These are phyloP conservation scores for Bombus waltoni DNA, from an alignment of 1,140 invertebrate species.

Conservation along the genomic window DNA sequence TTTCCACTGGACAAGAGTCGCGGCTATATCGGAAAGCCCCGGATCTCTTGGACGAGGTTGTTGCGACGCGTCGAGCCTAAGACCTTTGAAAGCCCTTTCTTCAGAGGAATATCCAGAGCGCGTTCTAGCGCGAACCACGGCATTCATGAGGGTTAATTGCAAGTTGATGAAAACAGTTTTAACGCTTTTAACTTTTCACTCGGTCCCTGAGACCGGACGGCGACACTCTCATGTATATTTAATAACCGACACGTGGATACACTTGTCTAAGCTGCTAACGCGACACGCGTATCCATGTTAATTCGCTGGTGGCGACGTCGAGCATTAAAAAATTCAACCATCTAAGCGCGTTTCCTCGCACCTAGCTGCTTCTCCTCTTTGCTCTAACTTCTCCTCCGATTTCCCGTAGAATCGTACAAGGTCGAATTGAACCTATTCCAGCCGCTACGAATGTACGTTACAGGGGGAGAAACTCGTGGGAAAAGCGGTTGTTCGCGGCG, in stretches of 20 bases:
- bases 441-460: neutral
- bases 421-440: no score
- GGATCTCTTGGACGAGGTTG: neutral
- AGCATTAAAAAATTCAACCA: slow-evolving; percentile 54
- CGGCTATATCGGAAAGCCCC: neutral
- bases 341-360: neutral
- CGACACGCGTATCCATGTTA: slow-evolving; percentile 57
- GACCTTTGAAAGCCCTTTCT: neutral
- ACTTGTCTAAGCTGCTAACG: slow-evolving; percentile 51
- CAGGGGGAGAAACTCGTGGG: neutral
- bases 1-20: neutral
- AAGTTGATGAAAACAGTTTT: slow-evolving; percentile 65
- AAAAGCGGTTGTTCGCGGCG: neutral
- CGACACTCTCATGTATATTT: slow-evolving; percentile 73
- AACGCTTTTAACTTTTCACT: slow-evolving; percentile 70
- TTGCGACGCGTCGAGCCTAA: accelerated
- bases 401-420: neutral
- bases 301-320: slow-evolving; percentile 22
- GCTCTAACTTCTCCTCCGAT: neutral
- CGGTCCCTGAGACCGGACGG: slow-evolving; percentile 42
- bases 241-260: slow-evolving; percentile 65
- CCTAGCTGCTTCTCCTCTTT: neutral
- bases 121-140: neutral
- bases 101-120: neutral
- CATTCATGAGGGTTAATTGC: slow-evolving; percentile 66